phyloP scores from a whole-genome alignment of 2,888 invertebrate species.

The Amiota mariae region DNA sequence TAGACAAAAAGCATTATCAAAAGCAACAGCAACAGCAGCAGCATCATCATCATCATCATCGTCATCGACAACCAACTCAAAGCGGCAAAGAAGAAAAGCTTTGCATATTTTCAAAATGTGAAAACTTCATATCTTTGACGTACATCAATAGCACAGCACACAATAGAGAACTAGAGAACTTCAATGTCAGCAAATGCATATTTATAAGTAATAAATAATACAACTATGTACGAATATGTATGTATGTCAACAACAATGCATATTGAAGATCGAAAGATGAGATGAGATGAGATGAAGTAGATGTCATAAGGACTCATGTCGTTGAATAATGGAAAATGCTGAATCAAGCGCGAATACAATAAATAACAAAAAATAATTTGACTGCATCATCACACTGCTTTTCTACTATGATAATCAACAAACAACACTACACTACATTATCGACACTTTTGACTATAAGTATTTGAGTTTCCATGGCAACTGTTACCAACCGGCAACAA shows the following conservation, averaged over 20 bases:
- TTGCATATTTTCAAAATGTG: slow-evolving; percentile 34
- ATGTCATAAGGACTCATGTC: neutral
- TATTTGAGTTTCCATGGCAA: neutral
- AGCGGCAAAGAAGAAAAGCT: slow-evolving; percentile 28
- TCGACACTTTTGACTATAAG: slow-evolving; percentile 4
- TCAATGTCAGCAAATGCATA: slow-evolving; percentile 43
- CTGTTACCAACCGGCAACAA: slow-evolving; percentile 7
- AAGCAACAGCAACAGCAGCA: neutral
- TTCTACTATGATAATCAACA: too few relatives aligned
- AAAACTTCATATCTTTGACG: slow-evolving; percentile 20
- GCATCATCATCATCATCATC: neutral
- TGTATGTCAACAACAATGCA: slow-evolving; percentile 56
- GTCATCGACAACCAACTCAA: neutral
- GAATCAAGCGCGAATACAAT: slow-evolving; percentile 11
- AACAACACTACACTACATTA: too few relatives aligned
- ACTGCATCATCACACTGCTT: too few relatives aligned
- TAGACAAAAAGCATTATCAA: neutral
- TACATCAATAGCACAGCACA: neutral
- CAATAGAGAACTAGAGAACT: neutral
- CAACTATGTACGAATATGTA: slow-evolving; percentile 45
- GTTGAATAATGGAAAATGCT: neutral
- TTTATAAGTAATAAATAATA: slow-evolving; percentile 62
- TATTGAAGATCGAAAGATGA: slow-evolving; percentile 32
- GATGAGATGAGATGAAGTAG: neutral
- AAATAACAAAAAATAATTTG: neutral